phyloP scores from a whole-genome alignment of 2,888 invertebrate species.

The Lithophane leautieri region DNA sequence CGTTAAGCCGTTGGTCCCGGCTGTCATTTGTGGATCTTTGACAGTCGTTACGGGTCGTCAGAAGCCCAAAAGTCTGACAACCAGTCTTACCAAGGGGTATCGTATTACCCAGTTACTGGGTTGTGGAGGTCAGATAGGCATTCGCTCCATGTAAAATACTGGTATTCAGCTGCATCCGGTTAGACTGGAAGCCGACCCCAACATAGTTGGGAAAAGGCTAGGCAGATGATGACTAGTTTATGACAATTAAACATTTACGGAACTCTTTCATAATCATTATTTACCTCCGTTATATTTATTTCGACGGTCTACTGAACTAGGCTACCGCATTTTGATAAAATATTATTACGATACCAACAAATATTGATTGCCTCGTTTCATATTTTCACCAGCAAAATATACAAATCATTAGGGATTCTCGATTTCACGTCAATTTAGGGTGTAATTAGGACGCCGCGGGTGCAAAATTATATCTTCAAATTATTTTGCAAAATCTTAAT shows the following conservation, averaged over 20 bases:
- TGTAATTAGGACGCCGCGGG: conserved; percentile 25
- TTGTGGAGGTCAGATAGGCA: no score
- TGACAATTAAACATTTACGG: conserved; percentile 44
- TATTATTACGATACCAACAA: conserved; percentile 37
- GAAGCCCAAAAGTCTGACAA: no score
- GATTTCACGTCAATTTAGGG: conserved; percentile 44
- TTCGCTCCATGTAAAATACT: no score
- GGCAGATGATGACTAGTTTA: conserved; percentile 53
- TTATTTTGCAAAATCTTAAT: conserved; percentile 14
- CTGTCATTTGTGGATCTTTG: no score
- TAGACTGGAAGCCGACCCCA: no score
- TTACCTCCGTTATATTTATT: conserved; percentile 53
- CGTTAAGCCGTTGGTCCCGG: no score
- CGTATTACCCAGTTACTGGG: no score
- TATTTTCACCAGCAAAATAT: conserved; percentile 29
- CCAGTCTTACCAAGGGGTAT: no score
- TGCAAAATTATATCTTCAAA: conserved; percentile 18
- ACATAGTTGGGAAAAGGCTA: no score
- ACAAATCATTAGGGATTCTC: conserved; percentile 41
- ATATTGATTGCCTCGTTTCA: conserved; percentile 19
- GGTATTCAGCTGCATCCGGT: no score
- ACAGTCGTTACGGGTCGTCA: no score
- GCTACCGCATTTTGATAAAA: conserved; percentile 2
- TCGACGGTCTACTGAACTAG: neutral
- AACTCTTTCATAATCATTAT: conserved; percentile 45